Evolutionary conservation across 2,888 invertebrate species (phyloP).

Genomic region (Dryocosmus kuriphilus): DNA sequence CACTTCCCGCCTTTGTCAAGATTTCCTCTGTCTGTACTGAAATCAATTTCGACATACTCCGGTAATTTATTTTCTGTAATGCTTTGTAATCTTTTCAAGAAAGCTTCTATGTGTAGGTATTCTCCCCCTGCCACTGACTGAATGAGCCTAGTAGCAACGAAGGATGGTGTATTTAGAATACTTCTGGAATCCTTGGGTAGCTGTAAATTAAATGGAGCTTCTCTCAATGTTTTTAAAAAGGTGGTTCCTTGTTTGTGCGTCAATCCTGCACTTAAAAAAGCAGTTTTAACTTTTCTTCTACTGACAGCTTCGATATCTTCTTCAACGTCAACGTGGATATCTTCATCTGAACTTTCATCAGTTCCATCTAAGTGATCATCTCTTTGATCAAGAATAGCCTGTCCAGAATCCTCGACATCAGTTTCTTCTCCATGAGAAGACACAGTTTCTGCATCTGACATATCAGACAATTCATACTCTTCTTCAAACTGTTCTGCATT

Average conservation of each 20-base stretch:
- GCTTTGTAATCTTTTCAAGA: neutral
- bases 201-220: conserved; percentile 14
- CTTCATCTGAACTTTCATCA: neutral
- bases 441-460: neutral
- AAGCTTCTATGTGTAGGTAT: neutral
- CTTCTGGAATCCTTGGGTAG: conserved; percentile 12
- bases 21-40: neutral
- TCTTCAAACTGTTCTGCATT: no score
- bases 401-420: neutral
- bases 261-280: conserved; percentile 22
- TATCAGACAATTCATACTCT: neutral
- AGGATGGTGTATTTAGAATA: neutral
- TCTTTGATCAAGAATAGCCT: neutral
- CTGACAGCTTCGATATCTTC: neutral
- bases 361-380: neutral
- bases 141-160: neutral
- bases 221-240: neutral
- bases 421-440: neutral
- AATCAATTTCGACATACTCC: no score
- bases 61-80: neutral
- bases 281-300: conserved; percentile 13
- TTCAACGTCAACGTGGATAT: neutral
- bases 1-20: neutral
- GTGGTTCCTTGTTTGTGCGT: neutral
- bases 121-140: neutral